Evolutionary conservation across 2,888 invertebrate species (phyloP), one percentile per base, ranked within the genome.

Genomic region (Daptonema setosum): DNA sequence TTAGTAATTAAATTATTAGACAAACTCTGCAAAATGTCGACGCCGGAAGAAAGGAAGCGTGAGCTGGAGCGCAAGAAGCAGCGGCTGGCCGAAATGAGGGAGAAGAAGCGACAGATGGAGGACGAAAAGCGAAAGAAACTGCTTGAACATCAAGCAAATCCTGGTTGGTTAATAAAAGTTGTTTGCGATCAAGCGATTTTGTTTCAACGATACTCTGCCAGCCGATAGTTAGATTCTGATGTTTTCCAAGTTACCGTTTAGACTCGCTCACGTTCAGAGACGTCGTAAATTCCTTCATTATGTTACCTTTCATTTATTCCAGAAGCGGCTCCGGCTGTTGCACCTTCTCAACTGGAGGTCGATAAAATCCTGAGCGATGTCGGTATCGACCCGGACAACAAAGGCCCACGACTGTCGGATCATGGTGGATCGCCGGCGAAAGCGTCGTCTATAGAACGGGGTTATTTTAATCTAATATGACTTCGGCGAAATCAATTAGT

Each of bases 21-120:
- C n/a, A n/a, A n/a, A n/a, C n/a, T n/a, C n/a, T n/a, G n/a, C n/a
- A 41, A 28, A 41, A 54, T 41, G 45, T 45, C 54, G 24, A 41
- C 51, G 20, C 54, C 41, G 11, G 60, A 48, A 14, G 60, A 60
- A 20, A 59, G 62, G 22, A 58, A 59, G 28, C 56, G 56, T 52
- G 63, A 65, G 54, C 54, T 65, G 58, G 63, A 65, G 55, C 59
- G 62, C 1, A 65, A 65, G 55, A 63, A 63, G 60, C 62, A 63
- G 56, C 57, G 56, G 47, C 47, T 65, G 55, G 65, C 65, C 25
- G 62, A 61, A 52, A 59, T 62, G 25, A 56, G 61, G 2, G 57
- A 56, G 29, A 53, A 56, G 45, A 61, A 60, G 54, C 29, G 55
- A 24, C 56, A 60, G 35, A 56, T 58, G 17, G 61, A 61, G 25